These are phyloP conservation scores for Leptodactylus fallax DNA, from an alignment of 2,797 vertebrate genomes.

Conservation along the genomic window DNA sequence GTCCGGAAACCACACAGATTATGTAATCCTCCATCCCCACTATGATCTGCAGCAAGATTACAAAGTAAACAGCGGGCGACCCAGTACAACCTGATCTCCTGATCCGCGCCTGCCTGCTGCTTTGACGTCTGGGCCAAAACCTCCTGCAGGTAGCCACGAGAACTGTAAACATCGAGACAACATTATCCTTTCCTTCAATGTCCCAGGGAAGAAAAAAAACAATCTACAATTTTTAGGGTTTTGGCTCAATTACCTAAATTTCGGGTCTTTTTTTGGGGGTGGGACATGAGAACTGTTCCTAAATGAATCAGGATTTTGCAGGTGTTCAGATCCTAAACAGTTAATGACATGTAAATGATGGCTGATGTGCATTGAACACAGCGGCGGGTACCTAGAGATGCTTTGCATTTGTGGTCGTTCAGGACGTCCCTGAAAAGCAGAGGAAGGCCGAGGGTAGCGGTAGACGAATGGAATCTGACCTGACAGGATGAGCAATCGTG, in stretches of 20 bases:
- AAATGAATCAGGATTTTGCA: neutral
- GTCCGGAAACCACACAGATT: neutral
- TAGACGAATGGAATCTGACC: neutral
- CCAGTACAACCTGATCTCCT: neutral
- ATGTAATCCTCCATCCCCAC: neutral
- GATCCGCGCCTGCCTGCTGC: neutral
- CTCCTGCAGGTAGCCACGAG: constrained; percentile 5
- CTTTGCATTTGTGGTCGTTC: neutral
- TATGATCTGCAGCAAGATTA: neutral
- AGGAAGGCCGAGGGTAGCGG: neutral
- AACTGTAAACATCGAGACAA: neutral
- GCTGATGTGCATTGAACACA: neutral
- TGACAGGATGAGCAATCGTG: neutral
- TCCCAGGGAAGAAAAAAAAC: neutral
- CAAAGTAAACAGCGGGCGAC: constrained; percentile 15
- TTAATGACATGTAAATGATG: constrained; percentile 9
- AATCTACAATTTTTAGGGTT: neutral
- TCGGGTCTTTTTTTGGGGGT: neutral
- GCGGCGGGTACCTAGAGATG: neutral
- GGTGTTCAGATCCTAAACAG: too few relatives aligned
- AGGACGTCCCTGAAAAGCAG: neutral
- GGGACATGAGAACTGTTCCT: too few relatives aligned
- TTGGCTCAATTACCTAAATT: too few relatives aligned
- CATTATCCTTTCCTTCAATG: neutral
- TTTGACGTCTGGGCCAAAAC: neutral